Conservation (phyloP, 2,113 vertebrate genomes). For the Mionectes macconnelli region DNA sequence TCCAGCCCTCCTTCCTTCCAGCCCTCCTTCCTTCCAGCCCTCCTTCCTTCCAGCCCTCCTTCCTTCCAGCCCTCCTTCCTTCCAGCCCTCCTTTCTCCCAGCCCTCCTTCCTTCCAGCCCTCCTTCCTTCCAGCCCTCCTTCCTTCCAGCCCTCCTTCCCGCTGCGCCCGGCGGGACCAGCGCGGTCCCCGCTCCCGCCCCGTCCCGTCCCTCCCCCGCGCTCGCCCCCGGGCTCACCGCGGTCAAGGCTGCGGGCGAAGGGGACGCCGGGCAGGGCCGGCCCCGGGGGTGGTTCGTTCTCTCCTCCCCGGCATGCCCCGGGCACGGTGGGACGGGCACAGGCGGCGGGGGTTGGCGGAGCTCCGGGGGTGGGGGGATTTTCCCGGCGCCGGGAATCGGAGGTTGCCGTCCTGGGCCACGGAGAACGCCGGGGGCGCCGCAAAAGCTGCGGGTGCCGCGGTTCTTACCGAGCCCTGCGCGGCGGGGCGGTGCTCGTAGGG, state of each 20-base stretch:
- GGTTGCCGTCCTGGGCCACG: neutral
- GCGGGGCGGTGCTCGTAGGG: neutral
- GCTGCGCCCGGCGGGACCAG: neutral
- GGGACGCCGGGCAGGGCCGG: neutral
- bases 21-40: too few relatives aligned
- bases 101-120: too few relatives aligned
- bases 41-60: too few relatives aligned
- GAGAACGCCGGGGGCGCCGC: neutral
- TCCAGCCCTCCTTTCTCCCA: too few relatives aligned
- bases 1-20: neutral
- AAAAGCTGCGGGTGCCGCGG: accelerated
- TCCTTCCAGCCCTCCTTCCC: neutral
- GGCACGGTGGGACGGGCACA: neutral
- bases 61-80: neutral
- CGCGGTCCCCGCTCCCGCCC: neutral
- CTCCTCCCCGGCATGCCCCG: neutral
- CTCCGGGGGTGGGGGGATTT: neutral
- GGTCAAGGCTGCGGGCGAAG: slow-evolving; percentile 24
- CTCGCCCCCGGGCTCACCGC: neutral
- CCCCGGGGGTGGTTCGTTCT: neutral
- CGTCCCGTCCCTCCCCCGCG: neutral
- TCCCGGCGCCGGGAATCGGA: too few relatives aligned
- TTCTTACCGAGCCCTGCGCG: accelerated
- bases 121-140: neutral
- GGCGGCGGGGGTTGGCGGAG: neutral